Base-by-base conservation (phyloP, 2,797 vertebrate species). In the Lutjanus campechanus region DNA sequence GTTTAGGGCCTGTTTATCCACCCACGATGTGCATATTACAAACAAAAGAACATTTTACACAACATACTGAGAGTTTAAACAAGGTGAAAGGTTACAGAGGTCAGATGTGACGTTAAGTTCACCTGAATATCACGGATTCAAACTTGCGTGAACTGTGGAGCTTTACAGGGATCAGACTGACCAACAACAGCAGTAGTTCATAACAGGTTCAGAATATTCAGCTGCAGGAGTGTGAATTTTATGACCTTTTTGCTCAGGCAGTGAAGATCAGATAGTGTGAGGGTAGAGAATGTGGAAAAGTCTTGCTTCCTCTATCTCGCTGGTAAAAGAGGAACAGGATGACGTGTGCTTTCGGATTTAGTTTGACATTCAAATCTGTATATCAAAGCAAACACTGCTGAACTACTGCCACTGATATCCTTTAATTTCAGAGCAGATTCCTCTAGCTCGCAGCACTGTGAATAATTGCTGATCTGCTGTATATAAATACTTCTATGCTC, bases 91-190 rank as follows among this genome's bases (percentile, higher is more conserved):
- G 83, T 87, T 16, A 77, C 17, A 11, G 40, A 78, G 85, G 86
- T 89, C 74, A 90, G 29, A 67, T 19, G 77, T 76, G 55, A 80
- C 1, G 4, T 68, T 0, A 64, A 87, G 84, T 78, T 92, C 75
- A 85, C 1, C 54, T 29, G 7, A 59, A 58, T 64, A 20, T 58
- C 4, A 55, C 0, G 47, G 25, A 22, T 62, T 74, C 17, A 73
- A 29, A 69, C 25, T 2, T 70, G n/a, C 59, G 70, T 47, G 19
- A 8, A 12, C 53, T 46, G 11, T 2, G 50, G 60, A 36, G n/a
- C 1, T 29, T 62, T 22, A 55, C 53, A 47, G 0, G 8, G 43
- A 53, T 40, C 5, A 56, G 46, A 56, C 20, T 8, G n/a, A 43
- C 17, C 0, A 4, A 11, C 17, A 15, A 36, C 29, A 36, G 22